Evolutionary conservation across 2,888 invertebrate species (phyloP).

Genomic region (Incurvaria masculella): DNA sequence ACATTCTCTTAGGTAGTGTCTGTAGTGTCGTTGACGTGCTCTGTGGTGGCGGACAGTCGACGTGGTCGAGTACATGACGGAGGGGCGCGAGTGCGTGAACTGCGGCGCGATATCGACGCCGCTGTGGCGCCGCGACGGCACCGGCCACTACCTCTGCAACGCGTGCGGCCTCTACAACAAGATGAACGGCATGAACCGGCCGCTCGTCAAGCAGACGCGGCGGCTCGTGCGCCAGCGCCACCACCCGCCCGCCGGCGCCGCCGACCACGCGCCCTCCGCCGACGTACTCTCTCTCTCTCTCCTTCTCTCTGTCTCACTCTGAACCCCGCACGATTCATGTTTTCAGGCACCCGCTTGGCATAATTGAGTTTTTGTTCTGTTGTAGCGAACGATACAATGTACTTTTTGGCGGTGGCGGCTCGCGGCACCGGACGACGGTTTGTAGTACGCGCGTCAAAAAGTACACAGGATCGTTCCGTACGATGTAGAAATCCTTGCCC

Average conservation of each 20-base stretch:
- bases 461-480: background rate
- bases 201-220: conserved; percentile 96
- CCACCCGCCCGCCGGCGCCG: conserved; percentile 35
- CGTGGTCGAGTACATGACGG: conserved; percentile 79
- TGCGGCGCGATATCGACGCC: conserved; percentile 97
- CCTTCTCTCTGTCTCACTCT: background rate
- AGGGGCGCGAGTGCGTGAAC: conserved; percentile 96
- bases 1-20: no score
- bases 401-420: background rate
- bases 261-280: conserved; percentile 19
- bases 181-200: conserved; percentile 98
- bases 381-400: background rate
- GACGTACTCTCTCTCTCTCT: conserved; percentile 35
- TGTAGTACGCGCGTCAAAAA: background rate
- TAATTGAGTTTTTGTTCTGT: background rate
- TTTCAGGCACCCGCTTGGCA: background rate
- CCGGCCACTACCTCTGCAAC: conserved; percentile 99
- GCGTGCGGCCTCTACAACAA: conserved; percentile 99
- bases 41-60: conserved; percentile 43
- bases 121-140: conserved; percentile 97
- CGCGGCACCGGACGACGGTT: background rate
- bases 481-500: conserved; percentile 1
- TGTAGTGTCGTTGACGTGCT: no score
- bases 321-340: background rate
- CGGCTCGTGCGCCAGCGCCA: conserved; percentile 81